These are phyloP conservation scores for Microchirus variegatus DNA, from an alignment of 2,797 vertebrate genomes.

Conservation along the genomic window DNA sequence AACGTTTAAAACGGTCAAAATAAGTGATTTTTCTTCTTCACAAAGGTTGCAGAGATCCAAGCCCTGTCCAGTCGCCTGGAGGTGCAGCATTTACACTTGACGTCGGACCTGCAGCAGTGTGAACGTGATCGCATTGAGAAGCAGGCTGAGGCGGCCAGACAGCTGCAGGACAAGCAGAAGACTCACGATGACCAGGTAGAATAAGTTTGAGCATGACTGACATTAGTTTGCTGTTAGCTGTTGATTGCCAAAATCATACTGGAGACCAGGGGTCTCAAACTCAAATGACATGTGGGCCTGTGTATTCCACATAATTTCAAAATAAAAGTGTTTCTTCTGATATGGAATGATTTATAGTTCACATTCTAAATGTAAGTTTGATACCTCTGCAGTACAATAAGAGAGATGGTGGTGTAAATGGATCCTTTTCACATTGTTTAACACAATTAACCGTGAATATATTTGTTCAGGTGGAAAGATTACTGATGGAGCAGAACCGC, in stretches of 20 bases:
- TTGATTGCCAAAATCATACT: neutral
- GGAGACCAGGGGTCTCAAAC: neutral
- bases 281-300: no score
- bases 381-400: no score
- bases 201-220: neutral
- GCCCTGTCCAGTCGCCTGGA: slow-evolving; percentile 69
- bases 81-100: slow-evolving; percentile 61
- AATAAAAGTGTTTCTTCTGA: no score
- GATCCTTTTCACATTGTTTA: neutral
- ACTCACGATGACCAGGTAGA: slow-evolving; percentile 66
- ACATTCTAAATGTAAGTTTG: no score
- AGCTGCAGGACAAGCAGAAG: slow-evolving; percentile 52
- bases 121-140: slow-evolving; percentile 7
- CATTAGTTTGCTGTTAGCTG: neutral
- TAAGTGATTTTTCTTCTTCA: neutral
- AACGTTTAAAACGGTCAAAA: no score
- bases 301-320: no score
- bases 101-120: slow-evolving; percentile 62
- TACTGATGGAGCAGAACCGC: slow-evolving; percentile 72
- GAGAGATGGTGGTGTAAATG: neutral
- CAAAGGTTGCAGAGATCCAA: slow-evolving; percentile 75
- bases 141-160: neutral
- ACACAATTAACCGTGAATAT: neutral
- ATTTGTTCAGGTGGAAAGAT: slow-evolving; percentile 61
- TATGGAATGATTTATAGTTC: no score